Evolutionary conservation across 2,797 vertebrate species (phyloP), one percentile per base, ranked within the genome.

Genomic region (Phrynocephalus forsythii): DNA sequence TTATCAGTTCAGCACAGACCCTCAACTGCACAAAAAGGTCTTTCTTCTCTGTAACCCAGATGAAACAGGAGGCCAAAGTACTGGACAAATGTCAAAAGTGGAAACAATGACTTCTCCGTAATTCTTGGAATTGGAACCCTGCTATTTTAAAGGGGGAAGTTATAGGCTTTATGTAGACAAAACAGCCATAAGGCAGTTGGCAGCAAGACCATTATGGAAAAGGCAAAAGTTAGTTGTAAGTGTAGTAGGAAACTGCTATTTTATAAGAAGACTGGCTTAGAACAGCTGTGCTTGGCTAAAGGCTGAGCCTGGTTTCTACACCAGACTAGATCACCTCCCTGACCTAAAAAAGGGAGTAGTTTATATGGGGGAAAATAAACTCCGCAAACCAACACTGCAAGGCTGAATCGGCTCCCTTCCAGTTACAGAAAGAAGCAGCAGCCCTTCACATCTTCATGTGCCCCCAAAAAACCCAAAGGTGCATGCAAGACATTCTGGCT

Each of bases 241-340:
- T 88, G 50, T 38, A 86, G 69, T 79, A 93, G 78, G 24, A 68
- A 83, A 83, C 13, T 38, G 48, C 50, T 68, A 89, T 90, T 77
- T 30, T 44, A 85, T 91, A 38, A 92, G 67, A 3, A 80, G 16
- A 69, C 86, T 88, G 73, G 88, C 92, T 92, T 93, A 60, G 63
- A 90, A 88, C 13, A 50, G 84, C 68, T 91, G 56, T 66, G 30
- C 80, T 83, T 89, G 81, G 11, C 44, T 48, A 89, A 48, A 75
- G 63, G 38, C 26, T 67, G 16, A 56, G 63, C 84, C 44, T 90
- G 26, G 77, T 68, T 78, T 66, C 77, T 63, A 66, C 86, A 20
- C 4, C 44, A 68, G 78, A 18, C 52, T 66, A 80, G 63, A 73
- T 86, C 52, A 83, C 9, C 20, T 68, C 15, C 44, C 78, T 76